phyloP scores from a whole-genome alignment of 2,113 vertebrate genomes.

The Patagioenas fasciata region DNA sequence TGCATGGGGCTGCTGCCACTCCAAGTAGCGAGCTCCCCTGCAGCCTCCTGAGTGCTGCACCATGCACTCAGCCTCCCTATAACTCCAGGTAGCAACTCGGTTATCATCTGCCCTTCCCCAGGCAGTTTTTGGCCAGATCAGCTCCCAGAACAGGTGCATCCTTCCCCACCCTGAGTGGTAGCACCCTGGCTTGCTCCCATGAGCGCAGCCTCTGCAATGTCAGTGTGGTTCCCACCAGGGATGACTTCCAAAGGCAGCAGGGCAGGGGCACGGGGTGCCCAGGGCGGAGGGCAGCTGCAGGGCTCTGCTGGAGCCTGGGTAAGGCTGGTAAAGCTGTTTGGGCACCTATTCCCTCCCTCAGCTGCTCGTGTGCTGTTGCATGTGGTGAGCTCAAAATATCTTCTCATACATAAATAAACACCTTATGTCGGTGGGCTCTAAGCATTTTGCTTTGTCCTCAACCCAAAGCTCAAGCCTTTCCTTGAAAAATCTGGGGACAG shows the following conservation, averaged over 20 bases:
- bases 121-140: background rate
- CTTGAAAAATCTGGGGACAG: background rate
- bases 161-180: fast-evolving
- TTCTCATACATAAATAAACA: background rate
- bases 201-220: no score
- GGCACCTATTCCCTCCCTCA: fast-evolving
- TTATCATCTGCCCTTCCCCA: background rate
- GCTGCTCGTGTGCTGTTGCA: background rate
- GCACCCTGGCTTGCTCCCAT: fast-evolving
- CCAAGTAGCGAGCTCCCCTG: background rate
- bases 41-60: background rate
- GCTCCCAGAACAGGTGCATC: fast-evolving
- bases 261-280: no score
- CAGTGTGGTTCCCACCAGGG: fast-evolving
- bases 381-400: background rate
- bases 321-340: background rate
- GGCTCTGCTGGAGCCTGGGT: background rate
- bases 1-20: background rate
- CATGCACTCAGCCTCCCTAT: background rate
- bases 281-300: fast-evolving
- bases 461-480: background rate
- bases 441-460: background rate
- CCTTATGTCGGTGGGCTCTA: background rate
- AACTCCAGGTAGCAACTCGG: fast-evolving
- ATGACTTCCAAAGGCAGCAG: background rate